Conservation (phyloP, 1,140 invertebrate genomes). For the Oryzaephilus surinamensis region DNA sequence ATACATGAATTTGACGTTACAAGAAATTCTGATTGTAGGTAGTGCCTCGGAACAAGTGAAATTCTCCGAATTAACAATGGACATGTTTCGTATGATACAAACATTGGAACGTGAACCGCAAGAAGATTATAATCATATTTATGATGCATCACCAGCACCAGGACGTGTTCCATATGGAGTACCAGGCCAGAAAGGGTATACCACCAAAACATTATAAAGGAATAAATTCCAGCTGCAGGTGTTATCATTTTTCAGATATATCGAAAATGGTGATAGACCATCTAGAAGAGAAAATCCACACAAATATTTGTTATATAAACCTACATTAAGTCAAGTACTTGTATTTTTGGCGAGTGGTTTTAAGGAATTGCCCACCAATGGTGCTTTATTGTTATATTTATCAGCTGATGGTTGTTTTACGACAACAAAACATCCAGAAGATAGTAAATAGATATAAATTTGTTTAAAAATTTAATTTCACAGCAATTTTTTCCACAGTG, state of each 20-base stretch:
- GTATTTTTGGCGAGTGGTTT: constrained; percentile 90
- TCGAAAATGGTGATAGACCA: constrained; percentile 59
- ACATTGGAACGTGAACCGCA: constrained; percentile 85
- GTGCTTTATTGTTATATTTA: constrained; percentile 84
- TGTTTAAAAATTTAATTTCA: too few species aligned
- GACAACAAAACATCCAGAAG: constrained; percentile 78
- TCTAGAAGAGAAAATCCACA: constrained; percentile 84
- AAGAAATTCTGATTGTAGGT: constrained; percentile 92
- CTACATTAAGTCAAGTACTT: constrained; percentile 85
- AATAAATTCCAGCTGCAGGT: too few species aligned
- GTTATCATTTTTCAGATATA: constrained; percentile 38
- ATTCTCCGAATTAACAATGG: constrained; percentile 94
- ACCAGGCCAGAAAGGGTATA: constrained; percentile 40
- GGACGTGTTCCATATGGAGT: constrained; percentile 56
- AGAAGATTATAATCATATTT: constrained; percentile 70
- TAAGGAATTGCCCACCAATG: constrained; percentile 85
- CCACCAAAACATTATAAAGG: constrained; percentile 3
- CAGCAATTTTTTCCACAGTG: too few species aligned
- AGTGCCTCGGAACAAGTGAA: constrained; percentile 93
- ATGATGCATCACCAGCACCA: constrained; percentile 77
- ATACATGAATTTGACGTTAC: constrained; percentile 75
- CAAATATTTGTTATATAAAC: constrained; percentile 94
- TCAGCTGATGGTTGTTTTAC: constrained; percentile 88
- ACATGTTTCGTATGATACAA: constrained; percentile 97
- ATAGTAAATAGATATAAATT: constrained; percentile 55